Base-by-base conservation (phyloP, 2,113 vertebrate species). In the Oxyura jamaicensis region DNA sequence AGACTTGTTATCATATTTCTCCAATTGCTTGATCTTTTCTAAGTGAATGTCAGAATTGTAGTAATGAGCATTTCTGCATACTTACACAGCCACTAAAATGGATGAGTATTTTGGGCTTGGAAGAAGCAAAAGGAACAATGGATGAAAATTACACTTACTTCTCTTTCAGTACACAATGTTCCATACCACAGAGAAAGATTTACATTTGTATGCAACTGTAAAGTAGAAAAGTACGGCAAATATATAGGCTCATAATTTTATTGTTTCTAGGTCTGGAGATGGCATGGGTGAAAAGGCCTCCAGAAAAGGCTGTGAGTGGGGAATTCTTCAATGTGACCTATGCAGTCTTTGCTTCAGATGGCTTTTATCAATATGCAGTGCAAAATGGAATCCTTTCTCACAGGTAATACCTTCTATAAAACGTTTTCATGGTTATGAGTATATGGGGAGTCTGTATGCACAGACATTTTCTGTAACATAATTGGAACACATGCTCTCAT, bases 221-320 rank as follows among this genome's bases (percentile, higher is more conserved):
- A 52, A 62, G 15, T 58, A 86, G 42, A 73, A 83, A 50, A 42
- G 3, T 55, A 31, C 21, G 59, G 29, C 17, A 91, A 75, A 41
- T 66, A 74, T 48, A 6, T 46, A 93, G 25, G 55, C 16, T 7
- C 9, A 22, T 53, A 26, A 44, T 35, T 86, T 4, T 53, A 13
- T 95, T 95, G 33, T 97, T 97, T 92, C 58, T 86, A 99, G 99
- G 98, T 63, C 97, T 99, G 75, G 98, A 99, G 96, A 99, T 99
- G 98, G 78, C 98, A 12, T 99, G 98, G 98, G 95, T 99, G 6
- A 92, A 98, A 25, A 98, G 98, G 23, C 98, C 98, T 89, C 98
- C 98, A 23, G 98, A 98, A 87, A 97, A 93, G 22, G 91, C 98
- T 42, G 95, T 98, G 77, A 98, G 95, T 41, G 98, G 98, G 3